Conservation (phyloP, 1,140 invertebrate genomes). For the Cardiocondyla obscurior region DNA sequence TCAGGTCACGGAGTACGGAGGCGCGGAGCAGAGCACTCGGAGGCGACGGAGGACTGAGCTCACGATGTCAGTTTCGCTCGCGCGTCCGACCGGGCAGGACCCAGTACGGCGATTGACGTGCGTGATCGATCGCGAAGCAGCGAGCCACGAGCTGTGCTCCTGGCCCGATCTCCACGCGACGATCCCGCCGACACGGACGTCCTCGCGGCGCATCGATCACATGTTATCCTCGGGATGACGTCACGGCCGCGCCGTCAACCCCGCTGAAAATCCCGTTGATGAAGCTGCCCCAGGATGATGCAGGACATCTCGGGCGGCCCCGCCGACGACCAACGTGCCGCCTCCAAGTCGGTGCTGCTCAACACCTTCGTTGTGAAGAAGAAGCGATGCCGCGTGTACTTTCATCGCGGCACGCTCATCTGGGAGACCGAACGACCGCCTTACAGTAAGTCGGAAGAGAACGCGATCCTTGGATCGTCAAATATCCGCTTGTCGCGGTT, state of each 20-base stretch:
- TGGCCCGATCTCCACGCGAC: neutral
- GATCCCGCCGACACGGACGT: neutral
- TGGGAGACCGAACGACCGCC: slow-evolving; percentile 87
- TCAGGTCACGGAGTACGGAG: neutral
- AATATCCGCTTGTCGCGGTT: neutral
- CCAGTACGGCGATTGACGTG: no score
- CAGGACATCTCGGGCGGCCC: slow-evolving; percentile 56
- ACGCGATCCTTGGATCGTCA: no score
- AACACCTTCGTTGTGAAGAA: slow-evolving; percentile 87
- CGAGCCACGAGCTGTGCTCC: neutral
- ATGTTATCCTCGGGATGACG: slow-evolving; percentile 31
- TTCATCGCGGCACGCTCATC: slow-evolving; percentile 86
- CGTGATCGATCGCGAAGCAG: slow-evolving; percentile 7
- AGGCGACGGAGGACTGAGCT: no score
- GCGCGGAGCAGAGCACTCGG: no score
- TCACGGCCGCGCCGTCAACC: neutral
- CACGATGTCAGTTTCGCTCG: slow-evolving; percentile 37
- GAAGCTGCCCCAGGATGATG: slow-evolving; percentile 57
- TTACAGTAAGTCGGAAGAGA: slow-evolving; percentile 85
- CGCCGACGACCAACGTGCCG: slow-evolving; percentile 8
- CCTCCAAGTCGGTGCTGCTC: slow-evolving; percentile 82
- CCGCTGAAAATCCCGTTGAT: slow-evolving; percentile 4
- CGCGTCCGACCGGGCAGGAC: slow-evolving; percentile 22
- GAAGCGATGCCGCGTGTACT: slow-evolving; percentile 87
- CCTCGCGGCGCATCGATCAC: slow-evolving; percentile 10